phyloP scores from a whole-genome alignment of 2,113 vertebrate genomes.

The Indri indri region DNA sequence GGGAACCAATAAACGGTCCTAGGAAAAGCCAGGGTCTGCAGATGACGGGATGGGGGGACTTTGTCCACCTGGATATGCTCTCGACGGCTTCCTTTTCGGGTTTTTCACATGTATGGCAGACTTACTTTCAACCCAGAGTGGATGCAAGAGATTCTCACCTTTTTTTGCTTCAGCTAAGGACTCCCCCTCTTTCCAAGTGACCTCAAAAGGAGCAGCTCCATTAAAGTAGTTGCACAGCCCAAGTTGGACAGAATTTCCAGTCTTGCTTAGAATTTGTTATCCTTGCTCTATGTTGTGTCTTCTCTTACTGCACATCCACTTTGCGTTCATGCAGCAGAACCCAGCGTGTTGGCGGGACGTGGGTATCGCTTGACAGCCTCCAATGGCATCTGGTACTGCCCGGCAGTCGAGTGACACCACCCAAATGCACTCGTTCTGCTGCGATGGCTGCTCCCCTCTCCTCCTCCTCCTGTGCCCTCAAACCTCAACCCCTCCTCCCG shows the following conservation, averaged over 20 bases:
- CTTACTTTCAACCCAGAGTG: background rate
- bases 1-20: rapidly evolving
- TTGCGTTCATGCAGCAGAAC: background rate
- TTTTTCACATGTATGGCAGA: background rate
- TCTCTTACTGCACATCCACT: background rate
- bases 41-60: background rate
- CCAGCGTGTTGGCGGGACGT: too few species aligned
- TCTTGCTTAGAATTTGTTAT: background rate
- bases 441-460: background rate
- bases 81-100: rapidly evolving
- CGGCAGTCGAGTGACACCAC: rapidly evolving
- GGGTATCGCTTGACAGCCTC: background rate
- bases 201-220: background rate
- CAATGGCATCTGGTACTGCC: background rate
- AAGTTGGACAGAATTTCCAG: background rate
- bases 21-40: background rate
- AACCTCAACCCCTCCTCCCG: background rate
- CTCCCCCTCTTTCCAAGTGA: background rate
- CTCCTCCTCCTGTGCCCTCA: background rate
- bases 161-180: background rate
- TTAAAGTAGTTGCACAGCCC: background rate
- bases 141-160: background rate
- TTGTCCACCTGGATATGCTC: background rate
- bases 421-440: too few species aligned
- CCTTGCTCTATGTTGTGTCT: background rate